Evolutionary conservation across 2,888 invertebrate species (phyloP).

Genomic region (Oligia latruncula): DNA sequence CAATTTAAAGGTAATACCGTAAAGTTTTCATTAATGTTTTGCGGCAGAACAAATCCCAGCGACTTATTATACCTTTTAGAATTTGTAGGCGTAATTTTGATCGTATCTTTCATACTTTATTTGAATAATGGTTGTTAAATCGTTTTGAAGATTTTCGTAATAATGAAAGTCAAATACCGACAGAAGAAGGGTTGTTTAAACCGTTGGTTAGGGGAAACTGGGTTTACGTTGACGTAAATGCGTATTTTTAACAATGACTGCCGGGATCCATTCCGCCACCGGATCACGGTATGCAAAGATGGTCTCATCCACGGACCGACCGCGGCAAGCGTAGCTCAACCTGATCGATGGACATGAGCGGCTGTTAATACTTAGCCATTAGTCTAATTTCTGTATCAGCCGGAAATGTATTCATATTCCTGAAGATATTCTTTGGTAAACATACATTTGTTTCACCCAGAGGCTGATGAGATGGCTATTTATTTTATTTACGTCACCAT

Average conservation of each 20-base stretch:
- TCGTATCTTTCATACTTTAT: constrained; percentile 54
- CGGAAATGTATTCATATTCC: constrained; percentile 24
- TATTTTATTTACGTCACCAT: constrained; percentile 66
- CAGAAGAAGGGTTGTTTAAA: constrained; percentile 23
- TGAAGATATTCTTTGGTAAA: constrained; percentile 19
- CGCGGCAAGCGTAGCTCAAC: background rate
- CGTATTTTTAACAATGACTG: background rate
- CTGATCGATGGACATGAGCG: background rate
- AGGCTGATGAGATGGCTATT: constrained; percentile 54
- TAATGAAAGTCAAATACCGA: constrained; percentile 53
- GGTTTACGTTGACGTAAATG: constrained; percentile 25
- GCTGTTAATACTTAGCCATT: background rate
- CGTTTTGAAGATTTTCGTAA: constrained; percentile 50
- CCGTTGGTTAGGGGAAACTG: background rate
- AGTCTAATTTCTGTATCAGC: constrained; percentile 11
- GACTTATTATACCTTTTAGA: constrained; percentile 43
- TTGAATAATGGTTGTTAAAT: constrained; percentile 49
- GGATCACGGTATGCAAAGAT: background rate
- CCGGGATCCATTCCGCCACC: background rate
- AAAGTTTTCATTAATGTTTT: constrained; percentile 61
- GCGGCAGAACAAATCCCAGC: constrained; percentile 33
- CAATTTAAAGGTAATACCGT: constrained; percentile 56
- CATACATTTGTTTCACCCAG: constrained; percentile 49
- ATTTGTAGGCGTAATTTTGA: constrained; percentile 56
- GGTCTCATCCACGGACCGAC: background rate